Base-by-base conservation (phyloP, 2,888 invertebrate genomes). In the Drosophila siamana region DNA sequence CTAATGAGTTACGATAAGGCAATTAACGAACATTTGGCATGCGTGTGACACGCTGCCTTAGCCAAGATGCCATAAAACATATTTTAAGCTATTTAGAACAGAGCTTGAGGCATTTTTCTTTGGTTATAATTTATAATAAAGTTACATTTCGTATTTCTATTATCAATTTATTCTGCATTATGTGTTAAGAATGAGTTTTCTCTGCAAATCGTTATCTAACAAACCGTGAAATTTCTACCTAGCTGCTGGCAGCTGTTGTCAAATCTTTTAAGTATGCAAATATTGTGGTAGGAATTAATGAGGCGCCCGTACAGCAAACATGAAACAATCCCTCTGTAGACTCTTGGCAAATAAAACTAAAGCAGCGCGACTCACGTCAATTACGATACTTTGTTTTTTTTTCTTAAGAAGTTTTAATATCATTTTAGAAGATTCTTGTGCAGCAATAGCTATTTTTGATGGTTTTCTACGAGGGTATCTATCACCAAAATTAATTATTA, bases 251-350 rank as follows among this genome's bases (percentile, higher is more conserved):
- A 36, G 16, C 36, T 26, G 16, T n/a, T 33, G 6, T 36, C n/a
- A 19, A 43, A 7, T 13, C 2, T 15, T 57, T 30, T 7, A 19
- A 40, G 50, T 9, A n/a, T 11, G 13, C 30, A 33, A 59, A 55
- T 30, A 57, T 52, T 69, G 11, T 41, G 8, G 16, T 16, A 28
- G 2, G 48, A 24, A 44, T 65, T 56, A 50, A 6, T 16, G 0
- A 0, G 26, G n/a, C 64, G 36, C 26, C 8, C 15, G 36, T 7
- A 2, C 7, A 6, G 36, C 15, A 7, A 15, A 6, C 13, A 38
- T 5, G 7, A 15, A 6, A 38, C 36, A 38, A 7, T 13, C 36
- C 36, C 36, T 15, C 15, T 38, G 7, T 15, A 5, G 33, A 33
- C 36, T 15, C 2, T 15, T 15, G 6, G 8, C 7, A 38, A 38